phyloP scores from a whole-genome alignment of 2,113 vertebrate species.

The Ageneiosus marmoratus region DNA sequence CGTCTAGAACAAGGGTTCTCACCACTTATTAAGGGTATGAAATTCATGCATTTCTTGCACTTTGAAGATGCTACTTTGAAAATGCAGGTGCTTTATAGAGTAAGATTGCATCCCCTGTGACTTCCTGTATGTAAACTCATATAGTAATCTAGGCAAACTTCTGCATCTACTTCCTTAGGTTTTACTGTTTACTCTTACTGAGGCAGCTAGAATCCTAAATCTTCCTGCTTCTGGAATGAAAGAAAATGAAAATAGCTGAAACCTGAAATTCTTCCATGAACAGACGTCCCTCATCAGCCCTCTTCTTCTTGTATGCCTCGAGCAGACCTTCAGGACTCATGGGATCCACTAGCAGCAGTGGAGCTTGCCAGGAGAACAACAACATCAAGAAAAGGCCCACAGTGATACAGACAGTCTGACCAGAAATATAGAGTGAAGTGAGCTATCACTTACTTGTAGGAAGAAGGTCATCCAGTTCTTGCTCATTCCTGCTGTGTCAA shows the following conservation, averaged over 20 bases:
- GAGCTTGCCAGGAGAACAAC: slow-evolving; percentile 60
- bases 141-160: not conserved
- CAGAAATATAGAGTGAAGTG: not conserved
- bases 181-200: not conserved
- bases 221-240: not conserved
- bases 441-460: slow-evolving; percentile 70
- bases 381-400: not conserved
- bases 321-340: slow-evolving; percentile 82
- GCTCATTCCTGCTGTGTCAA: not conserved
- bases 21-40: not conserved
- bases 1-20: not conserved
- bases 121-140: not conserved
- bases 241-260: not conserved
- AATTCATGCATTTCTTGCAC: not conserved
- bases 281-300: slow-evolving; percentile 90
- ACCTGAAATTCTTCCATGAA: slow-evolving; percentile 98
- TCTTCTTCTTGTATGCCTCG: slow-evolving; percentile 87
- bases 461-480: slow-evolving; percentile 76
- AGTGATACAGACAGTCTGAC: not conserved
- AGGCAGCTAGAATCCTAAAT: no score
- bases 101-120: not conserved
- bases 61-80: not conserved
- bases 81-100: not conserved
- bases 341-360: slow-evolving; percentile 83
- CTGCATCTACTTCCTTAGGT: not conserved